phyloP scores from a whole-genome alignment of 2,113 vertebrate genomes.

The Pleuronectes platessa region DNA sequence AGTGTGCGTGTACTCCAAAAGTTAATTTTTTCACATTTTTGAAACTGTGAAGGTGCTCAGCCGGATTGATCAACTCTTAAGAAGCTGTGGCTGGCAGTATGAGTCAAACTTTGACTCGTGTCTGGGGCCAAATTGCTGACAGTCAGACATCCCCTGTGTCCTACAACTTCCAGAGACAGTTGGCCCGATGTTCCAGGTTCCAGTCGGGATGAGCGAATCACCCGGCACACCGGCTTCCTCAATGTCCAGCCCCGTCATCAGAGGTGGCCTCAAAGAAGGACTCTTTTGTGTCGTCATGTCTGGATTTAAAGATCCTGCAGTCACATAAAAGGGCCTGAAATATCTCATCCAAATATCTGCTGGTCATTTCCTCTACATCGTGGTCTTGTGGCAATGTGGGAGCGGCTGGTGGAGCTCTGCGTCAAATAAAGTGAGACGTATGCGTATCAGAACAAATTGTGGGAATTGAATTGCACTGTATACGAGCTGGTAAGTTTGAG shows the following conservation, averaged over 20 bases:
- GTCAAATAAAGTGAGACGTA: not conserved
- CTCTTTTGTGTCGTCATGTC: not conserved
- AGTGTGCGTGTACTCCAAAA: not conserved
- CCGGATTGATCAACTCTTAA: slow-evolving; percentile 5
- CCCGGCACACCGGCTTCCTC: slow-evolving; percentile 5
- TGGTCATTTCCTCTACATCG: not conserved
- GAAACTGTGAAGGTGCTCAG: slow-evolving; percentile 38
- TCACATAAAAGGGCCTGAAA: slow-evolving; percentile 5
- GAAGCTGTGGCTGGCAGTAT: slow-evolving; percentile 6
- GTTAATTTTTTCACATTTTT: slow-evolving; percentile 12
- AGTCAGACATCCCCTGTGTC: not conserved
- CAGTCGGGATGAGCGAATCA: slow-evolving; percentile 3
- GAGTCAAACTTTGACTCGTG: slow-evolving; percentile 4
- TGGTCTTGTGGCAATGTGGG: slow-evolving; percentile 14
- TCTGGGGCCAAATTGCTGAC: slow-evolving; percentile 47
- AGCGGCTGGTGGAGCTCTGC: slow-evolving; percentile 1
- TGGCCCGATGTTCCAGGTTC: slow-evolving; percentile 11
- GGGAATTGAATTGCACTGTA: slow-evolving; percentile 45
- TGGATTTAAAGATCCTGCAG: slow-evolving; percentile 27
- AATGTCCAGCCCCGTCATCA: not conserved
- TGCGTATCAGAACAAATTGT: slow-evolving; percentile 17
- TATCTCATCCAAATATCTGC: not conserved
- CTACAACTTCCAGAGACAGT: not conserved
- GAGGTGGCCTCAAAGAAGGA: not conserved
- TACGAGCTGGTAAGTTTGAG: slow-evolving; percentile 16